Evolutionary conservation across 1,140 invertebrate genomes (phyloP), one percentile per base, ranked within the genome.

Genomic region (Camponotus pennsylvanicus): DNA sequence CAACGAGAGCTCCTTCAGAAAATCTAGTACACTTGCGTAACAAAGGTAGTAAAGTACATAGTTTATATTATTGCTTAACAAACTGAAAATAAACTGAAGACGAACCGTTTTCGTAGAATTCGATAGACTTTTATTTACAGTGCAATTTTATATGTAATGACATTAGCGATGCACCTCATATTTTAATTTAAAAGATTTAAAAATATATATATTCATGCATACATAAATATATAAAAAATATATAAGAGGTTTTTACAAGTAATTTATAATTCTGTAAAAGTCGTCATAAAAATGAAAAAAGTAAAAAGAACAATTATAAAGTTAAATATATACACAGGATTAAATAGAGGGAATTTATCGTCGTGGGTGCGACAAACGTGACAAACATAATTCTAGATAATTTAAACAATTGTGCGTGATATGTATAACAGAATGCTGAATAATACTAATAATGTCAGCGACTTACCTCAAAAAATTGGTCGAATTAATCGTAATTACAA

Each of bases 381-480:
- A 45, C 8, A 27, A 57, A 42, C 13, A 7, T 79, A 67, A 69
- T 34, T 2, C 21, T 70, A 73, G 32, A 61, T 61, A 73, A 67
- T 61, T 9, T 59, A 57, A 42, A 70, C 77, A 52, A 59, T 45
- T 49, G 11, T 8, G 9, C 52, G 27, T 45, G 61, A 15, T 32
- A 40, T 32, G 18, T 21, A 15, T 82, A 61, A 52, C 11, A 37
- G 18, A 21, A n/a, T 13, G 3, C 21, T 70, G 37, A 83, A 73
- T 37, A 73, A 37, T 73, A 63, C 3, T n/a, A 73, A 75, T 61
- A 15, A 83, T 34, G 67, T 45, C 40, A 49, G 40, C 45, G 40
- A 45, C 69, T 83, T 83, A 83, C 40, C n/a, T 75, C 27, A 37
- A 73, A 75, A 61, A 8, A 83, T 63, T 27, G 55, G 6, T 61